Conservation (phyloP, 2,888 invertebrate genomes). For the Scaptomyza tumidula region DNA sequence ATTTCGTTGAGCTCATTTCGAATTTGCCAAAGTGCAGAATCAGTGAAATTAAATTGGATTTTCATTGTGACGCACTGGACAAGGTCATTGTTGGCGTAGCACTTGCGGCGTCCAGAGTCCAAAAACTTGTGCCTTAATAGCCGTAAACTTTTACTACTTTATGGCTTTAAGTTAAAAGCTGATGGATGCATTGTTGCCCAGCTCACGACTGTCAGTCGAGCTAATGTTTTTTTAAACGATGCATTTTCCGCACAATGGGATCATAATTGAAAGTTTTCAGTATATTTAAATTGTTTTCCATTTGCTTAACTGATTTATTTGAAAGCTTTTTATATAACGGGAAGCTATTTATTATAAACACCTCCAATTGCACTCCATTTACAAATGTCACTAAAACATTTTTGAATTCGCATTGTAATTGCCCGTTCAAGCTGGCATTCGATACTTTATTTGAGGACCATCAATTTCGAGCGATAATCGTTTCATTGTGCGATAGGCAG, state of each 20-base stretch:
- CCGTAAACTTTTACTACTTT: conserved; percentile 59
- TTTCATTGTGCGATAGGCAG: conserved; percentile 59
- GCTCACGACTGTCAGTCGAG: conserved; percentile 35
- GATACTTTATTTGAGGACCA: conserved; percentile 49
- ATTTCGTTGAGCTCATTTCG: conserved; percentile 62
- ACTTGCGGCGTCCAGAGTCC: conserved; percentile 58
- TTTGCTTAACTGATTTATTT: not conserved
- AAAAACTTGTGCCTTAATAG: conserved; percentile 25
- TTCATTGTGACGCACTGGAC: conserved; percentile 76
- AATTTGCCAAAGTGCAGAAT: conserved; percentile 76
- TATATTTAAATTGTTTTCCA: not conserved
- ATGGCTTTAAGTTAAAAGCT: conserved; percentile 45
- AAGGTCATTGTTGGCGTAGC: conserved; percentile 44
- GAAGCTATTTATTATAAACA: not conserved
- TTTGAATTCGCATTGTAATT: conserved; percentile 22
- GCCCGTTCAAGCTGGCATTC: conserved; percentile 30
- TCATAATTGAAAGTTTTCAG: conserved; percentile 36
- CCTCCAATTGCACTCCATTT: conserved; percentile 11
- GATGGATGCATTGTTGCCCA: conserved; percentile 20
- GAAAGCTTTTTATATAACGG: not conserved
- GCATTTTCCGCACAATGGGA: conserved; percentile 48
- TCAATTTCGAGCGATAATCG: conserved; percentile 67
- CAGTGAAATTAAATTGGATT: conserved; percentile 79
- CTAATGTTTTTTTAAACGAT: conserved; percentile 78
- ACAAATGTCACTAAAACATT: conserved; percentile 29